Evolutionary conservation across 2,113 vertebrate species (phyloP).

Genomic region (Coptodon bakossiorum): DNA sequence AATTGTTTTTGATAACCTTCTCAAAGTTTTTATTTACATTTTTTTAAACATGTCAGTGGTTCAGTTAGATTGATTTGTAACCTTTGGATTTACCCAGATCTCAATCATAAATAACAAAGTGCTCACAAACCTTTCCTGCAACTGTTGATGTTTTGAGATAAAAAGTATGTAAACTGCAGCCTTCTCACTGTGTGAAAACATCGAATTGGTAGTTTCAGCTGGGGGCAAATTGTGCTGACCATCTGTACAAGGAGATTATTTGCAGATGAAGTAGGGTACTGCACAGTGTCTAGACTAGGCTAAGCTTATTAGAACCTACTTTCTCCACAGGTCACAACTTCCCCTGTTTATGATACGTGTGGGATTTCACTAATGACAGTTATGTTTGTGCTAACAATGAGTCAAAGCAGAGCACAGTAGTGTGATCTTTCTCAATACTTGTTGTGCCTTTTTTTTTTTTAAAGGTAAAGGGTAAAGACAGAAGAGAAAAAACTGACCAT

Average conservation of each 20-base stretch:
- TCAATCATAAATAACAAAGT: not conserved
- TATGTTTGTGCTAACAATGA: not conserved
- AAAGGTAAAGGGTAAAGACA: not conserved
- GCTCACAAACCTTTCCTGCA: not conserved
- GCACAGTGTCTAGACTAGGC: constrained; percentile 5
- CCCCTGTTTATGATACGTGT: not conserved
- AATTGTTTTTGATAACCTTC: not conserved
- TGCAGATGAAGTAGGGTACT: not conserved
- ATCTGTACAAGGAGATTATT: constrained; percentile 15
- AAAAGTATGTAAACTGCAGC: not conserved
- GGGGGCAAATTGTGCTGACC: not conserved
- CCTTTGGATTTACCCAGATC: not conserved
- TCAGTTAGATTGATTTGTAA: not conserved
- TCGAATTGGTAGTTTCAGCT: not conserved
- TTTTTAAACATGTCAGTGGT: not conserved
- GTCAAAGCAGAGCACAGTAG: not conserved
- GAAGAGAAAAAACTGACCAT: not conserved
- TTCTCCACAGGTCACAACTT: constrained; percentile 25
- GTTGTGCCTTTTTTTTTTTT: not conserved
- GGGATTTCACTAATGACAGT: not conserved
- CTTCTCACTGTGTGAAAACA: not conserved
- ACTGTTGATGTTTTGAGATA: not conserved
- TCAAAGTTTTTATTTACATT: not conserved
- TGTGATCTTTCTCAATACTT: not conserved
- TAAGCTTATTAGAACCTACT: constrained; percentile 46